Conservation (phyloP, 2,888 invertebrate species). For the Helobdella robusta region DNA sequence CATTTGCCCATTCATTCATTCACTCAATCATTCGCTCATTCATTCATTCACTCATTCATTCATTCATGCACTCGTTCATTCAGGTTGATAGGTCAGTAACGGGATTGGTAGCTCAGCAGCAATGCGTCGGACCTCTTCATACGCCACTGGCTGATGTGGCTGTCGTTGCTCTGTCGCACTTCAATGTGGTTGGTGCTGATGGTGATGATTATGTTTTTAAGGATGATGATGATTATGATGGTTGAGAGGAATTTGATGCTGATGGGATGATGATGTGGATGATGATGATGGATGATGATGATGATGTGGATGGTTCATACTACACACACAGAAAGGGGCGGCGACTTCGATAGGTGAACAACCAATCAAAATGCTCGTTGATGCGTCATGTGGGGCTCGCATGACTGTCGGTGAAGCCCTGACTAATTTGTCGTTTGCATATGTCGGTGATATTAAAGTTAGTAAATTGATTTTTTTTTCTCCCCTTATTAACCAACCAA, state of each 20-base stretch:
- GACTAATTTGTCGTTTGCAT: slow-evolving; percentile 76
- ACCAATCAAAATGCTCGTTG: slow-evolving; percentile 80
- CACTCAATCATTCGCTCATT: too few species aligned
- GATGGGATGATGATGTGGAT: too few species aligned
- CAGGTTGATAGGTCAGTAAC: slow-evolving; percentile 69
- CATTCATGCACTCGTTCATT: too few species aligned
- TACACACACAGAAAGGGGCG: slow-evolving; percentile 56
- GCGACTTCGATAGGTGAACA: slow-evolving; percentile 80
- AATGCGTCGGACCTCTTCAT: slow-evolving; percentile 92
- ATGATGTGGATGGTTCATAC: too few species aligned
- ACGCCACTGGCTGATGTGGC: slow-evolving; percentile 90
- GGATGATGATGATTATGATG: too few species aligned
- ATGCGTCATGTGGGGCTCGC: slow-evolving; percentile 75
- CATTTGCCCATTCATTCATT: too few species aligned
- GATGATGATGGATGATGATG: too few species aligned
- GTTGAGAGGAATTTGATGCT: too few species aligned
- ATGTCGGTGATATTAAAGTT: slow-evolving; percentile 54
- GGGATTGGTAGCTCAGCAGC: slow-evolving; percentile 89
- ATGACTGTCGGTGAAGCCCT: slow-evolving; percentile 89
- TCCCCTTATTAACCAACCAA: background rate
- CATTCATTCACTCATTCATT: too few species aligned
- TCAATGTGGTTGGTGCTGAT: slow-evolving; percentile 56
- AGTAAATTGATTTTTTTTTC: background rate
- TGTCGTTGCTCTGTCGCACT: slow-evolving; percentile 71
- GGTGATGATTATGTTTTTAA: too few species aligned